Evolutionary conservation across 1,140 invertebrate genomes (phyloP).

Genomic region (Trichonephila clavipes): DNA sequence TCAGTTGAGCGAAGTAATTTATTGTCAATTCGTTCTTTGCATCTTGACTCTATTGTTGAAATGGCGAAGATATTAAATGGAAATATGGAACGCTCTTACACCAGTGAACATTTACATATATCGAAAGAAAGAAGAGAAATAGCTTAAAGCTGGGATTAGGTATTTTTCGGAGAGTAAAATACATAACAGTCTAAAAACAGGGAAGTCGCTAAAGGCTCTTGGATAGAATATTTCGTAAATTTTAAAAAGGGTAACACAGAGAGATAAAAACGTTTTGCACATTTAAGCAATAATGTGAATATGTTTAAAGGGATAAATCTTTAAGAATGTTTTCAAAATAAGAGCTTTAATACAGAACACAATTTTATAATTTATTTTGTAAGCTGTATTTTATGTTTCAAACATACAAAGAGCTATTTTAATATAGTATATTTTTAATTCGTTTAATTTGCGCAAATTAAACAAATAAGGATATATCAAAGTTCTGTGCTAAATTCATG

Average conservation of each 20-base stretch:
- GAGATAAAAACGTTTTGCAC: background rate
- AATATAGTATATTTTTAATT: no score
- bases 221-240: background rate
- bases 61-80: slow-evolving; percentile 31
- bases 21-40: slow-evolving; percentile 53
- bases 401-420: no score
- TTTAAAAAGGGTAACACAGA: background rate
- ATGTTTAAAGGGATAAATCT: no score
- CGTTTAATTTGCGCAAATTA: no score
- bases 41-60: background rate
- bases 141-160: slow-evolving; percentile 11
- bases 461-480: no score
- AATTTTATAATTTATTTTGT: no score
- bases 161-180: background rate
- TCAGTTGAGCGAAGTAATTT: slow-evolving; percentile 28
- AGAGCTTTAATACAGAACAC: no score
- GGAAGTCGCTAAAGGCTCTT: background rate
- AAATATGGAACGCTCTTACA: slow-evolving; percentile 36
- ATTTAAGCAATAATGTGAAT: background rate
- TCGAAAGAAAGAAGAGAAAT: background rate
- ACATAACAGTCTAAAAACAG: background rate
- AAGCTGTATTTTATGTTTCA: no score
- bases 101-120: background rate
- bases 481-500: no score
- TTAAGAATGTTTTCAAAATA: no score